A percentile compares a stretch with the other conserved stretches of the same genome.
phyloP scores from a whole-genome alignment of 2,888 invertebrate species.

The Alloplasta piceator region DNA sequence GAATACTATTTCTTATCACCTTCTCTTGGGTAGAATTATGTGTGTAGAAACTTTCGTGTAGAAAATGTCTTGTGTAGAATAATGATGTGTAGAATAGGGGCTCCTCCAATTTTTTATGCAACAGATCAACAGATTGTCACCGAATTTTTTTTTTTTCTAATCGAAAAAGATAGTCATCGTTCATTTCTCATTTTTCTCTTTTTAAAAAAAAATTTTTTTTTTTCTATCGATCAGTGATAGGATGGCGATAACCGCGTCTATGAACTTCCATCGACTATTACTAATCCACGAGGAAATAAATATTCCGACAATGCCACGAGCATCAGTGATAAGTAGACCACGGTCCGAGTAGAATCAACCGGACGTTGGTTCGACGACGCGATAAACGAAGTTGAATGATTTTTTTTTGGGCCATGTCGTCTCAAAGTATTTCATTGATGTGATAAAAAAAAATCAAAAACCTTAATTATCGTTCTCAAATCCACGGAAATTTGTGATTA shows the following conservation, averaged over 20 bases:
- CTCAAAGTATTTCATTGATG: not conserved
- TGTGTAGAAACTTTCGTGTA: no score
- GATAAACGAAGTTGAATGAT: slow-evolving; percentile 48
- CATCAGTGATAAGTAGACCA: slow-evolving; percentile 55
- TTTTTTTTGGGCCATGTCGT: not conserved
- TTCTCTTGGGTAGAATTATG: no score
- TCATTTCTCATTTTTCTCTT: not conserved
- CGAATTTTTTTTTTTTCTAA: no score
- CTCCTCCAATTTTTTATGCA: no score
- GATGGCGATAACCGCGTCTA: not conserved
- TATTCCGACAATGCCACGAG: slow-evolving; percentile 33
- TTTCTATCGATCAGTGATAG: not conserved
- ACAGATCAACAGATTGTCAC: no score
- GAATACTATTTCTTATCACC: no score
- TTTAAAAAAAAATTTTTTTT: not conserved
- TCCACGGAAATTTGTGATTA: not conserved
- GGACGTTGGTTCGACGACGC: slow-evolving; percentile 40
- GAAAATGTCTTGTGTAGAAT: no score
- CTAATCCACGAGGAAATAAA: slow-evolving; percentile 37
- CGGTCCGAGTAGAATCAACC: slow-evolving; percentile 13
- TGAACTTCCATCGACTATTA: slow-evolving; percentile 26
- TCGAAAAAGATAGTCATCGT: not conserved
- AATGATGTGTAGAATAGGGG: no score
- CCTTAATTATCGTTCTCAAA: not conserved
- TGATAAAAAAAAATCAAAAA: not conserved